These are phyloP conservation scores for Zoanthus solanderi DNA, from an alignment of 92 coral and sea anemone genomes.

Conservation along the genomic window DNA sequence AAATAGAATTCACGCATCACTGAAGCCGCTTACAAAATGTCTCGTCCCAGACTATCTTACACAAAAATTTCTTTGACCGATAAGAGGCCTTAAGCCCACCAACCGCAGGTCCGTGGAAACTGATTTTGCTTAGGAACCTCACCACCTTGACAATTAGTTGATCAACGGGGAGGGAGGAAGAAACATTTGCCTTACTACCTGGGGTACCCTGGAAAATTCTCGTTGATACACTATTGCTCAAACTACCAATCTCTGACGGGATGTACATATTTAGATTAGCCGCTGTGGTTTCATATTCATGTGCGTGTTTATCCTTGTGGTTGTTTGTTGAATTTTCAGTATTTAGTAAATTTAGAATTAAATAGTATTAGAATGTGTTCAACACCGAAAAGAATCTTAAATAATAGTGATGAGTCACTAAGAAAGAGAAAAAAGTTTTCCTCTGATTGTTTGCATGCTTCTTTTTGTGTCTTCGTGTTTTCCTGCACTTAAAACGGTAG, in stretches of 20 bases:
- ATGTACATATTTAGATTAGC: neutral
- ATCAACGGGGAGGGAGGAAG: constrained; percentile 4
- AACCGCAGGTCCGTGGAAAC: no score
- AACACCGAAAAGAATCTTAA: neutral
- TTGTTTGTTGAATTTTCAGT: neutral
- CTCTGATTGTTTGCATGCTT: no score
- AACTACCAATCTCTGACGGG: constrained; percentile 3
- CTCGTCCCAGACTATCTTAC: no score
- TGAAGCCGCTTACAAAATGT: no score
- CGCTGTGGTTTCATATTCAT: neutral
- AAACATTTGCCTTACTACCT: neutral
- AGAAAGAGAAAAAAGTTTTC: neutral
- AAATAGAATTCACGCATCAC: no score
- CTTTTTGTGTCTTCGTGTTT: no score
- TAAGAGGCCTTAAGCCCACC: no score
- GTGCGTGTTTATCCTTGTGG: neutral
- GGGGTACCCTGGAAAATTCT: constrained; percentile 7
- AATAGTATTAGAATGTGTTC: neutral
- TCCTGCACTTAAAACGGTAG: no score
- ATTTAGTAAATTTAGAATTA: neutral
- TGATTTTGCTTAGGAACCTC: neutral
- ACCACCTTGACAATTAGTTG: neutral
- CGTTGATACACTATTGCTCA: neutral
- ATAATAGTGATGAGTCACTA: neutral
- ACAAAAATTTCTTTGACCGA: no score